Evolutionary conservation across 2,113 vertebrate genomes (phyloP).

Genomic region (Perccottus glenii): DNA sequence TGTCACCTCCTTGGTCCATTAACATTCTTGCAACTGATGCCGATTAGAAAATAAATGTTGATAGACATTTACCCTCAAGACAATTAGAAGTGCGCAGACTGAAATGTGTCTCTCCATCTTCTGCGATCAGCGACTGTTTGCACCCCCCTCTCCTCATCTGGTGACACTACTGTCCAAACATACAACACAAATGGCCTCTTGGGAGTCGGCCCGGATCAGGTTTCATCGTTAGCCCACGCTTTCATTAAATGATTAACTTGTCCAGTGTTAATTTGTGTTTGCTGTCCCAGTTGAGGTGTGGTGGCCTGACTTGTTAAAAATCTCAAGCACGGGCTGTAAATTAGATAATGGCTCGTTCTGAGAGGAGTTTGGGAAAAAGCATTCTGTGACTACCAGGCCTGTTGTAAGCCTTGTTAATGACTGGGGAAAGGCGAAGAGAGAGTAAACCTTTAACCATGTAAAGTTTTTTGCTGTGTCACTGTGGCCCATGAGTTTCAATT

Average conservation of each 20-base stretch:
- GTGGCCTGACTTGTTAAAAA: slow-evolving; percentile 17
- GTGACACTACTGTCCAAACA: slow-evolving; percentile 32
- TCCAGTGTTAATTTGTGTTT: slow-evolving; percentile 6
- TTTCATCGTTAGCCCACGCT: slow-evolving; percentile 19
- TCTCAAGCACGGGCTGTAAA: slow-evolving; percentile 12
- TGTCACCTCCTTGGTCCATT: neutral
- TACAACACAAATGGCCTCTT: slow-evolving; percentile 23
- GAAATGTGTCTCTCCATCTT: slow-evolving; percentile 6
- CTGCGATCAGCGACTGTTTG: slow-evolving; percentile 12
- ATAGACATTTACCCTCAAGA: slow-evolving; percentile 1
- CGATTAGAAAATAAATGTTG: slow-evolving; percentile 7
- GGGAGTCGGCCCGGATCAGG: slow-evolving; percentile 30
- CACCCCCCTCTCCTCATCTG: slow-evolving; percentile 8
- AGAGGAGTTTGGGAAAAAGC: slow-evolving; percentile 15
- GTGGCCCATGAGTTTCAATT: neutral
- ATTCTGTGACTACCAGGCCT: neutral
- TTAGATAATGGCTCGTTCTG: slow-evolving; percentile 20
- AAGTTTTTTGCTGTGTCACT: neutral
- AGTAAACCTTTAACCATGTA: neutral
- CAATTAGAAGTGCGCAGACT: neutral
- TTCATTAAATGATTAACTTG: slow-evolving; percentile 18
- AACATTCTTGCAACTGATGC: slow-evolving; percentile 4
- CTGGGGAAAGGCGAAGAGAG: neutral
- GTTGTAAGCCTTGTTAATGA: neutral
- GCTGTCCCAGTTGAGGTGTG: slow-evolving; percentile 6